Base-by-base conservation (phyloP, 1,140 invertebrate genomes). In the Papilio polytes region DNA sequence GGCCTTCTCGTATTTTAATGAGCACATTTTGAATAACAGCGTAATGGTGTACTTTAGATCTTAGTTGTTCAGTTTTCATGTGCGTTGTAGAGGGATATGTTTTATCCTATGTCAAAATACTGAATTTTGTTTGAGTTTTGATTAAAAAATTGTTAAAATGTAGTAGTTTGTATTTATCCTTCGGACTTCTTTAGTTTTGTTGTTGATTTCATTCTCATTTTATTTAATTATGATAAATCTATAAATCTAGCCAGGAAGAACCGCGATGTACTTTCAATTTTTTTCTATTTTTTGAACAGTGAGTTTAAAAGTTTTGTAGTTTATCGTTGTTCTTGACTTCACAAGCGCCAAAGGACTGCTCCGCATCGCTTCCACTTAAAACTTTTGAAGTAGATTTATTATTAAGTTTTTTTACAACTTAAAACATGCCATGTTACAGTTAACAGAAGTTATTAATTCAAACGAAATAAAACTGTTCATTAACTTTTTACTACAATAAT, bases 261-360 rank as follows among this genome's bases (percentile, higher is more conserved):
- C 9, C 2, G 22, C 13, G 15, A 12, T 70, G n/a, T 20, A 20
- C 53, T 18, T 53, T 15, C n/a, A 51, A 9, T 18, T 15, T 53
- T 53, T 53, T 53, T 53, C n/a, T 7, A 20, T 20, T 56, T 56
- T 56, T 56, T 56, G 18, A 31, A 70, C 0, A 70, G 63, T 70
- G 31, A 70, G 63, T 70, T 63, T 70, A 70, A 70, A 70, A 70
- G 63, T 70, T 70, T 70, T 70, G 63, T 36, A 70, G 63, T 70
- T 70, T 70, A 70, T 70, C 63, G 63, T 70, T 70, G 63, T 70
- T 70, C 63, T 70, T 70, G 63, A 70, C 63, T 70, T 70, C 63
- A 70, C 63, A 70, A 70, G 63, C 22, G 63, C 63, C 63, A 36
- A 31, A 70, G 63, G 63, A 70, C 63, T 70, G 63, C 63, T 70